These are phyloP conservation scores for Alcedo quadribrachys DNA, from an alignment of 2,797 vertebrate species.

Conservation along the genomic window DNA sequence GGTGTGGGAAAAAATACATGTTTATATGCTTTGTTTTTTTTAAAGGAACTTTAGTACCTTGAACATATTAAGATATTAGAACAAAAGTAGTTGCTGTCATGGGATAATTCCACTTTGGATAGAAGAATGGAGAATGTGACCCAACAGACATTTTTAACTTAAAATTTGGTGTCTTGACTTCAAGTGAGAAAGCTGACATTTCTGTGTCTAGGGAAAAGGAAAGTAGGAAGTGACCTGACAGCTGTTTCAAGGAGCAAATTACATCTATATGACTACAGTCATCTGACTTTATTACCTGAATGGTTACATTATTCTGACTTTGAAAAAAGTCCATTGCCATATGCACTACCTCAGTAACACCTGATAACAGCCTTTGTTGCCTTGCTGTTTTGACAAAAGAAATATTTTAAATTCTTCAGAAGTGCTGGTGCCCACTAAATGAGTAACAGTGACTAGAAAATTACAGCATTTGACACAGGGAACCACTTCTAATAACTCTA, in stretches of 20 bases:
- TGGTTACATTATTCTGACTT: neutral
- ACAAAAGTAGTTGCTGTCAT: neutral
- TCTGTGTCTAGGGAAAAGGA: neutral
- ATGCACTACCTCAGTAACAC: neutral
- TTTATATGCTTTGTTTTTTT: neutral
- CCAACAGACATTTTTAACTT: neutral
- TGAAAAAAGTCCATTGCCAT: neutral
- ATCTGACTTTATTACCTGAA: neutral
- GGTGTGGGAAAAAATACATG: conserved; percentile 21
- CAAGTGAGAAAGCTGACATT: neutral
- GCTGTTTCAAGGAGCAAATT: neutral
- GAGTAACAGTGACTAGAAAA: neutral
- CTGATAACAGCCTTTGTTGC: neutral
- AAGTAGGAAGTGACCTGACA: neutral
- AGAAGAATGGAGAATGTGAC: neutral
- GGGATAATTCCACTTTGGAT: neutral
- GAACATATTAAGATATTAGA: neutral
- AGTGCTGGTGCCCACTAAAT: neutral
- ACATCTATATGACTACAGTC: neutral
- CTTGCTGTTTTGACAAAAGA: neutral
- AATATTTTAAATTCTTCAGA: neutral
- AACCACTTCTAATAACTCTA: neutral
- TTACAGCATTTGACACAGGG: neutral
- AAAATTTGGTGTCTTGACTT: neutral
- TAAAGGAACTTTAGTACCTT: neutral